phyloP scores from a whole-genome alignment of 53 echinoderm and acorn worm species.

The Actinopyga echinites region DNA sequence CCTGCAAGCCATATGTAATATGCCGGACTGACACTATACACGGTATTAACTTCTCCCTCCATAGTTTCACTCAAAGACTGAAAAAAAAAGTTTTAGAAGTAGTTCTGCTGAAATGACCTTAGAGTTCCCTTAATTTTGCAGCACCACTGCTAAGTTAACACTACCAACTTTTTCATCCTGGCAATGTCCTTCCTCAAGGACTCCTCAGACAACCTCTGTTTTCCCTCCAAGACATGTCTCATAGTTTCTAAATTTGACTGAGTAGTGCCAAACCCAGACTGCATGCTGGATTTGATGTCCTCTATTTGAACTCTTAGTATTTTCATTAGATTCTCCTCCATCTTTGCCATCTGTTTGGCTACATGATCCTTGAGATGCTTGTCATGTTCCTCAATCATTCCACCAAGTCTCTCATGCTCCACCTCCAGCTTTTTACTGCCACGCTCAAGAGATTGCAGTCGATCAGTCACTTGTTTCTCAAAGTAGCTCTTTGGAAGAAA shows the following conservation, averaged over 20 bases:
- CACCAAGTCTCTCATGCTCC: constrained; percentile 24
- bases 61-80: no score
- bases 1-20: no score
- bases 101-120: not conserved
- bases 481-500: not conserved
- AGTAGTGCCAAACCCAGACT: constrained; percentile 31
- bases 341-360: constrained; percentile 3
- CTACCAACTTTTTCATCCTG: constrained; percentile 69
- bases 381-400: constrained; percentile 16
- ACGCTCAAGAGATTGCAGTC: constrained; percentile 5
- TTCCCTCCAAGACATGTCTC: constrained; percentile 57
- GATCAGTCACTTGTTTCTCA: not conserved
- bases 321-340: constrained; percentile 38
- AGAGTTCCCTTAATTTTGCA: not conserved
- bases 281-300: constrained; percentile 36
- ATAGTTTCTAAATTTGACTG: constrained; percentile 51
- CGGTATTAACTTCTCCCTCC: no score
- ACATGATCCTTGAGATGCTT: constrained; percentile 27
- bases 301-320: constrained; percentile 26
- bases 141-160: constrained; percentile 29
- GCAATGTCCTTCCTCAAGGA: constrained; percentile 58
- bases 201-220: constrained; percentile 54
- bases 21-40: no score
- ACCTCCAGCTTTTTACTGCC: constrained; percentile 18
- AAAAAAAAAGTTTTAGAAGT: not conserved